A percentile compares a stretch with the other conserved stretches of the same genome.
These are phyloP conservation scores for Lumbricus terrestris DNA, from an alignment of 2,888 invertebrate species.

Conservation along the genomic window DNA sequence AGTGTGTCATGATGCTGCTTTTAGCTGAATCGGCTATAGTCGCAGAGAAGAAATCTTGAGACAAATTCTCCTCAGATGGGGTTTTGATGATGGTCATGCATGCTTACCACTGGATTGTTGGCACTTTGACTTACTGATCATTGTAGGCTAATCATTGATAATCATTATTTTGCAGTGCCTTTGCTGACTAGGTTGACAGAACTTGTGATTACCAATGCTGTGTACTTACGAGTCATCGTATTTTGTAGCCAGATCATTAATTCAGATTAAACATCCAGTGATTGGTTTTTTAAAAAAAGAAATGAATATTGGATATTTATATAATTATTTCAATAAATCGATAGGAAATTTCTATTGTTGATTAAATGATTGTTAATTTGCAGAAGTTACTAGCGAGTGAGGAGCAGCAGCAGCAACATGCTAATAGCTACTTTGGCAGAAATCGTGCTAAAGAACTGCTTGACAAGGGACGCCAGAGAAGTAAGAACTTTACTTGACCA, in stretches of 20 bases:
- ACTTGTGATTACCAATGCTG: no score
- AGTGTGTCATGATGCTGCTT: no score
- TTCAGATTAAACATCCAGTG: background rate
- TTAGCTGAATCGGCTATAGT: no score
- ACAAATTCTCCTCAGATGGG: no score
- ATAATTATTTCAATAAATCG: background rate
- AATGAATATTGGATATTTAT: background rate
- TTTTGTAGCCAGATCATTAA: background rate
- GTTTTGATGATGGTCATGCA: no score
- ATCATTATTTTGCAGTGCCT: no score
- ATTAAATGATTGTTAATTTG: background rate
- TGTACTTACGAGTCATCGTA: background rate
- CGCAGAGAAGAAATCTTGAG: no score
- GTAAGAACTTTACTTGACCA: background rate
- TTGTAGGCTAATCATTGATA: no score
- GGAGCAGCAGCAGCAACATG: background rate
- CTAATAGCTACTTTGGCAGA: background rate
- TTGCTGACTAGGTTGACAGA: no score
- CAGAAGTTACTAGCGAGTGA: background rate
- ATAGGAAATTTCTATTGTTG: background rate
- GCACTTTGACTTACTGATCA: no score
- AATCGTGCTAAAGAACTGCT: constrained; percentile 13
- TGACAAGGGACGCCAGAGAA: background rate
- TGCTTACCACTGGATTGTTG: no score
- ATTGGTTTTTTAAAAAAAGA: background rate